Base-by-base conservation (phyloP, 2,888 invertebrate species). In the Caenorhabditis becei region DNA sequence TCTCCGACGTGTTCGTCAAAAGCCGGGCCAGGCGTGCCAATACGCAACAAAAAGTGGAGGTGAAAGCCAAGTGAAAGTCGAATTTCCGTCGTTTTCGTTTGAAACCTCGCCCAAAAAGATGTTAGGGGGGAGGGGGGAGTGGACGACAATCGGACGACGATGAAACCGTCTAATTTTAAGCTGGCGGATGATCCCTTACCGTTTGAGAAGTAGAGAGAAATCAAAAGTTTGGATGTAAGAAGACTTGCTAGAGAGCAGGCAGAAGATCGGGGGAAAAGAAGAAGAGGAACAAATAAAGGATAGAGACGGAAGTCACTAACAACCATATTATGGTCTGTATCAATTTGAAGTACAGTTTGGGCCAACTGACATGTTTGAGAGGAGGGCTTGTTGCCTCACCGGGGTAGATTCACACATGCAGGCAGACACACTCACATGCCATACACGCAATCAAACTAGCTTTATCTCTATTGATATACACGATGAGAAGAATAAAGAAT, bases 381-480 rank as follows among this genome's bases (percentile, higher is more conserved):
- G 37, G 35, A 32, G 44, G 61, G 61, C 63, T 41, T 71, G 71
- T 71, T 63, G 71, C 62, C 53, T 74, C 59, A 63, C 58, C 61
- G 54, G 49, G 58, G 56, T 71, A 66, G 78, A 67, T 78, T 71
- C 66, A 66, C 78, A 71, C 70, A 78, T 71, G 67, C 44, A 61
- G n/a, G 67, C 61, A 32, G n/a, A 26, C 18, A 24, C 49, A 62
- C 41, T 44, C 32, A 62, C 66, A 69, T 67, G 61, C 53, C 72
- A 72, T 54, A 63, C 47, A 65, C 58, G 58, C 65, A 74, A 74
- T 80, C 74, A 80, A 80, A 80, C 80, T 74, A 80, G 80, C 80
- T 80, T 80, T 79, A 62, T 72, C 72, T 80, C 58, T 49, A 79
- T 67, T 79, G 78, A 79, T 79, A 79, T 71, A 77, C 51, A 70